phyloP scores from a whole-genome alignment of 2,797 vertebrate genomes.

The Tachyglossus aculeatus region DNA sequence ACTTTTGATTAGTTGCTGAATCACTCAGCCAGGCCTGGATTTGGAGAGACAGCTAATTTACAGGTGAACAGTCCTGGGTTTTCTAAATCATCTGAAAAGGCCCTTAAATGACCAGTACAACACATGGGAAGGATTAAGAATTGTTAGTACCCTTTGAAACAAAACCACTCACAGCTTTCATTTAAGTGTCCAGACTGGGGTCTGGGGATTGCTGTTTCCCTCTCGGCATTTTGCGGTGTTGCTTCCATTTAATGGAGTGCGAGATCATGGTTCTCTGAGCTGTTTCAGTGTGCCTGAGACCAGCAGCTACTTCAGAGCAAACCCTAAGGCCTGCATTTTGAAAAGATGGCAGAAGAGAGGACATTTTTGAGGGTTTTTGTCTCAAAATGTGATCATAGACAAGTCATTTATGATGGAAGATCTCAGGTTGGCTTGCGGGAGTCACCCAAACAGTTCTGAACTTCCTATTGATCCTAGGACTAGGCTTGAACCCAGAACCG shows the following conservation, averaged over 20 bases:
- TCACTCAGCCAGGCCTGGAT: conserved; percentile 21
- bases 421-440: too few relatives aligned
- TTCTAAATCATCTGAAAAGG: background rate
- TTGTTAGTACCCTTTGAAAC: background rate
- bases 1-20: background rate
- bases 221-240: background rate
- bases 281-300: too few relatives aligned
- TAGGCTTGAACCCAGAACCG: too few relatives aligned
- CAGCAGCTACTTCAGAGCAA: background rate
- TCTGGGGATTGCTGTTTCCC: too few relatives aligned
- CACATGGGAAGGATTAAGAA: background rate
- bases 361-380: too few relatives aligned
- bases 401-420: too few relatives aligned
- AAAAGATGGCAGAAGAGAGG: too few relatives aligned
- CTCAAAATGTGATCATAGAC: too few relatives aligned
- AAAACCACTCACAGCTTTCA: background rate
- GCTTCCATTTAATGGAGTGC: background rate
- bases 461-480: too few relatives aligned
- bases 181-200: background rate
- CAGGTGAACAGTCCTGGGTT: background rate
- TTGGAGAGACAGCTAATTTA: background rate
- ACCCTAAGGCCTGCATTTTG: background rate
- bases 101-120: background rate
- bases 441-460: too few relatives aligned
- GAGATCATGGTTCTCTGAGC: too few relatives aligned